These are phyloP conservation scores for Tapirus terrestris DNA, from an alignment of 2,113 vertebrate species.

Conservation along the genomic window DNA sequence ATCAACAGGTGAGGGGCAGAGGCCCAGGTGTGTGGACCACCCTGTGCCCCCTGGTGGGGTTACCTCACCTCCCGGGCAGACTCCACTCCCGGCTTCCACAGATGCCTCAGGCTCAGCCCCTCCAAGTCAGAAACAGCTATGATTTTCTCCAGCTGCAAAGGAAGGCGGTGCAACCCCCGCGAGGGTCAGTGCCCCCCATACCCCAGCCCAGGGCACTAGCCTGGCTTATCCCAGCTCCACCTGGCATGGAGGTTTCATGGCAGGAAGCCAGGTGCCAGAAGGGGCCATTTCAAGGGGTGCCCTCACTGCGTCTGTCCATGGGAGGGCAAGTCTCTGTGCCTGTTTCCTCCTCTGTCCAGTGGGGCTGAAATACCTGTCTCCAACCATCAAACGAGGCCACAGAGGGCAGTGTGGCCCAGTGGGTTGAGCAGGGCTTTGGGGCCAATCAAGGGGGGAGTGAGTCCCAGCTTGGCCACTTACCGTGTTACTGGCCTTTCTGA, in stretches of 20 bases:
- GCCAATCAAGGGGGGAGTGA: too few species aligned
- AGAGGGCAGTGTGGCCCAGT: too few species aligned
- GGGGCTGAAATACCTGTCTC: too few species aligned
- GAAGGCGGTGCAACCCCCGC: neutral
- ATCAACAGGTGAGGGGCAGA: neutral
- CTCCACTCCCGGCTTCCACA: slow-evolving; percentile 45
- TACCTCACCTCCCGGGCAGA: neutral
- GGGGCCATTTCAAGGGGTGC: rapidly evolving
- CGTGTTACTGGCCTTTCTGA: too few species aligned
- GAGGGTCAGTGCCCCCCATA: neutral
- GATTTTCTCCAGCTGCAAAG: neutral
- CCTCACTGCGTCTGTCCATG: neutral
- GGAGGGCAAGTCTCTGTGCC: neutral
- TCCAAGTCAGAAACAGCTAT: neutral
- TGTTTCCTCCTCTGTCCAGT: too few species aligned
- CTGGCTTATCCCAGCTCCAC: too few species aligned
- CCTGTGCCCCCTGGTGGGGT: neutral
- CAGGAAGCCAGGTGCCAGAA: neutral
- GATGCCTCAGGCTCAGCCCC: slow-evolving; percentile 8
- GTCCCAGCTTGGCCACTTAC: too few species aligned
- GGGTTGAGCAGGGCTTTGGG: too few species aligned
- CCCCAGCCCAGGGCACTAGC: neutral
- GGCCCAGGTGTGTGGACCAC: neutral
- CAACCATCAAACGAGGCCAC: too few species aligned
- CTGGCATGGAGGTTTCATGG: neutral